These are phyloP conservation scores for Anniella stebbinsi DNA, from an alignment of 2,797 vertebrate species.

Conservation along the genomic window DNA sequence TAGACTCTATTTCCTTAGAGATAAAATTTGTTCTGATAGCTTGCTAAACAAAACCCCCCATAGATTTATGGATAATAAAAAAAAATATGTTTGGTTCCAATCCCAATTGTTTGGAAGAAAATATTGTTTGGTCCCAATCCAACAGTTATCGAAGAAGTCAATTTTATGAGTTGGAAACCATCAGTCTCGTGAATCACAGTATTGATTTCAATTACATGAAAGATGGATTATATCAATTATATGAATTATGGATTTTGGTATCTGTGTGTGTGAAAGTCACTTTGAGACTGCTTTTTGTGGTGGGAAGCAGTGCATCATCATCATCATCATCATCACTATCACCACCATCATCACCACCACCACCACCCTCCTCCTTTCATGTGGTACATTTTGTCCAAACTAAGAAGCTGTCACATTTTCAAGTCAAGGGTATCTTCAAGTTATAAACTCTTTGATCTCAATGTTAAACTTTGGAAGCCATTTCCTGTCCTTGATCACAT, in stretches of 20 bases:
- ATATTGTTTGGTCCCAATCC: neutral
- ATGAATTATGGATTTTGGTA: too few species aligned
- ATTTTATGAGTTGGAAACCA: neutral
- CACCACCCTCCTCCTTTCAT: too few species aligned
- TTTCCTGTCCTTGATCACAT: neutral
- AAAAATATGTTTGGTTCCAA: neutral
- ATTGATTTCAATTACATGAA: too few species aligned
- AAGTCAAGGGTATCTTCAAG: neutral
- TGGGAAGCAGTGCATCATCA: too few species aligned
- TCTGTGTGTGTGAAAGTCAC: too few species aligned
- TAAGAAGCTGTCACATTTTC: neutral
- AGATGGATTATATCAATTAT: too few species aligned
- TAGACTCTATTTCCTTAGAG: conserved; percentile 4
- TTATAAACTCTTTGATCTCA: neutral
- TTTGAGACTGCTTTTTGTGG: too few species aligned
- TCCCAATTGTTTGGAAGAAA: neutral
- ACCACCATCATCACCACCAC: too few species aligned
- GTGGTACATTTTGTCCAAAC: neutral
- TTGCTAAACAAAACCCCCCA: neutral
- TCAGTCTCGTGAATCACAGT: neutral
- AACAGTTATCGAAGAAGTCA: neutral
- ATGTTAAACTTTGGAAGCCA: neutral
- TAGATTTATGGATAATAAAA: conserved; percentile 14
- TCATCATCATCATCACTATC: too few species aligned
- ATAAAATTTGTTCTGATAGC: conserved; percentile 6